Percentiles rank a stretch among this genome's conserved stretches.
Evolutionary conservation across 1,140 invertebrate genomes (phyloP).

Genomic region (Zaprionus nigranus): DNA sequence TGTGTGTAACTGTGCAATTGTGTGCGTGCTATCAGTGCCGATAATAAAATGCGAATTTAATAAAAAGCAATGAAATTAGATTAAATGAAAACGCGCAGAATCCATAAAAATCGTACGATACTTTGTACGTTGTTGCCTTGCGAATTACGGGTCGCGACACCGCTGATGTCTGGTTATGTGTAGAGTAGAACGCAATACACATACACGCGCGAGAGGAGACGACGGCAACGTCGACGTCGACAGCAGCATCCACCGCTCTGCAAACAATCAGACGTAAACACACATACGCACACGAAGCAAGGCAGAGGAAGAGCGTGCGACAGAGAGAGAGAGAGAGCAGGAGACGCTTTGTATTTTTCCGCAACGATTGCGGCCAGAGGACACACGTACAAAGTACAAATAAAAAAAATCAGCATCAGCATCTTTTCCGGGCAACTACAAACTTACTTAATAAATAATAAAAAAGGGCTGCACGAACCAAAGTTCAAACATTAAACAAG

Average conservation of each 20-base stretch:
- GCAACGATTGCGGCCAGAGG: conserved; percentile 43
- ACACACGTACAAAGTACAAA: conserved; percentile 50
- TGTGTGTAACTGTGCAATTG: conserved; percentile 8
- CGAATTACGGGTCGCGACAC: conserved; percentile 65
- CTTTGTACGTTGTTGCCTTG: conserved; percentile 56
- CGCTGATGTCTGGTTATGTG: conserved; percentile 69
- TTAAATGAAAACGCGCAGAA: conserved; percentile 56
- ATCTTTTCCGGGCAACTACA: conserved; percentile 8
- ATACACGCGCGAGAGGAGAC: conserved; percentile 28
- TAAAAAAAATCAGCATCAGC: conserved; percentile 14
- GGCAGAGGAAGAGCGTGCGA: conserved; percentile 2
- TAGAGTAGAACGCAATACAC: conserved; percentile 73
- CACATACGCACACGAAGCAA: conserved; percentile 7
- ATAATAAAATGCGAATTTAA: conserved; percentile 32
- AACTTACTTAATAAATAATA: neutral
- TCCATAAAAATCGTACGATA: conserved; percentile 72
- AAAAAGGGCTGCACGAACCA: conserved; percentile 1
- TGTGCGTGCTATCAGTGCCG: conserved; percentile 38
- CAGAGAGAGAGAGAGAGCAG: conserved; percentile 29
- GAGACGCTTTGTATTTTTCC: conserved; percentile 57
- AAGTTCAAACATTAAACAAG: conserved; percentile 8
- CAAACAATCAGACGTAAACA: conserved; percentile 49
- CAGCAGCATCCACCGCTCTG: conserved; percentile 5
- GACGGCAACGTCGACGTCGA: conserved; percentile 22
- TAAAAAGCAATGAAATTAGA: conserved; percentile 42